Evolutionary conservation across 2,113 vertebrate species (phyloP).

Genomic region (Oncorhynchus gorbuscha): DNA sequence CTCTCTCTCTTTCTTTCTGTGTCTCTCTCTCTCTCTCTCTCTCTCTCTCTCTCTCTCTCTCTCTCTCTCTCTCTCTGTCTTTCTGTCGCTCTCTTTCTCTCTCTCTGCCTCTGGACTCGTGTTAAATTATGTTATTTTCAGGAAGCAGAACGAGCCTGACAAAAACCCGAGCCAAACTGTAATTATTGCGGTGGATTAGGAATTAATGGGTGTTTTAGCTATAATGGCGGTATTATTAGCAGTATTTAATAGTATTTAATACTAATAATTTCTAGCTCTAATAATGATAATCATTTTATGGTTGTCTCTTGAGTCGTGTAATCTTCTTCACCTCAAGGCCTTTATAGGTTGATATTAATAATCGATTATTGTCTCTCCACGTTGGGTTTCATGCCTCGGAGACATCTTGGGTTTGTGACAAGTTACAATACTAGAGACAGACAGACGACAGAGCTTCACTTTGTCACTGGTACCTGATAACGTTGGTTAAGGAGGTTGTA

Average conservation of each 20-base stretch:
- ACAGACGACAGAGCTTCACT: background rate
- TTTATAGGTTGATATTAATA: background rate
- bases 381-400: too few species aligned
- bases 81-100: constrained; percentile 31
- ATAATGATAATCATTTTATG: constrained; percentile 71
- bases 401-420: too few species aligned
- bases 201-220: constrained; percentile 76
- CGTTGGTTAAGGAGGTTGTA: background rate
- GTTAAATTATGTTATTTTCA: constrained; percentile 47
- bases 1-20: too few species aligned
- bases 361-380: background rate
- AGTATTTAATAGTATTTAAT: constrained; percentile 73
- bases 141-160: constrained; percentile 56
- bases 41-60: too few species aligned
- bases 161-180: constrained; percentile 63
- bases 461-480: background rate
- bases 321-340: constrained; percentile 1
- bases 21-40: too few species aligned
- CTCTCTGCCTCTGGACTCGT: constrained; percentile 7
- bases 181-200: constrained; percentile 77
- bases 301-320: constrained; percentile 53
- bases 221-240: constrained; percentile 78
- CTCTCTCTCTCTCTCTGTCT: too few species aligned
- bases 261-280: constrained; percentile 74
- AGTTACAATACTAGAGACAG: too few species aligned